Evolutionary conservation across 2,888 invertebrate species (phyloP).

Genomic region (Lycocerus yunnanus): DNA sequence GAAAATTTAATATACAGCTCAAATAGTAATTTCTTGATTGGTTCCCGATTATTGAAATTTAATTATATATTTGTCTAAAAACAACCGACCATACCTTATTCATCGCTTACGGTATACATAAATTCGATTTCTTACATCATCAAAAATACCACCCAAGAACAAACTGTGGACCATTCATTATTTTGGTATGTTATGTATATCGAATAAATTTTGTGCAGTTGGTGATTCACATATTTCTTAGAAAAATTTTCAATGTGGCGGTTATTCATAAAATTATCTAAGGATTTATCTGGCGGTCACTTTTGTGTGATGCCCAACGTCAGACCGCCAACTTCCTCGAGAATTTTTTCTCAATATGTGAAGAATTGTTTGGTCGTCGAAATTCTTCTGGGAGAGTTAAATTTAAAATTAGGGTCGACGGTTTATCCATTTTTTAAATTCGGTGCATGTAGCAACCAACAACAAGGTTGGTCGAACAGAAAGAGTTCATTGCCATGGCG

Average conservation of each 20-base stretch:
- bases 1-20: not conserved
- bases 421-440: not conserved
- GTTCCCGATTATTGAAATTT: not conserved
- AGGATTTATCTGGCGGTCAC: not conserved
- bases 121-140: not conserved
- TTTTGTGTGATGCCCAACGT: not conserved
- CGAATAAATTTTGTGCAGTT: not conserved
- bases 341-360: not conserved
- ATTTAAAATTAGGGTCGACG: not conserved
- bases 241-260: not conserved
- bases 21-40: not conserved
- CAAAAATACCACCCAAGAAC: not conserved
- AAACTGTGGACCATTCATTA: not conserved
- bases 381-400: not conserved
- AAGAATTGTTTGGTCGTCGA: too few species aligned
- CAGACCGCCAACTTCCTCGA: not conserved
- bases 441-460: not conserved
- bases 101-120: too few species aligned
- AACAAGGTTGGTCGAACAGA: not conserved
- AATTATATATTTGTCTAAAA: too few species aligned
- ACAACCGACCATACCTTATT: too few species aligned
- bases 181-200: not conserved
- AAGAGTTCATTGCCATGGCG: not conserved
- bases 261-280: not conserved
- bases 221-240: not conserved